A percentile compares a stretch with the other conserved stretches of the same genome.
These are phyloP conservation scores for Benthosema pterotum DNA, from an alignment of 2,797 vertebrate genomes.

Conservation along the genomic window DNA sequence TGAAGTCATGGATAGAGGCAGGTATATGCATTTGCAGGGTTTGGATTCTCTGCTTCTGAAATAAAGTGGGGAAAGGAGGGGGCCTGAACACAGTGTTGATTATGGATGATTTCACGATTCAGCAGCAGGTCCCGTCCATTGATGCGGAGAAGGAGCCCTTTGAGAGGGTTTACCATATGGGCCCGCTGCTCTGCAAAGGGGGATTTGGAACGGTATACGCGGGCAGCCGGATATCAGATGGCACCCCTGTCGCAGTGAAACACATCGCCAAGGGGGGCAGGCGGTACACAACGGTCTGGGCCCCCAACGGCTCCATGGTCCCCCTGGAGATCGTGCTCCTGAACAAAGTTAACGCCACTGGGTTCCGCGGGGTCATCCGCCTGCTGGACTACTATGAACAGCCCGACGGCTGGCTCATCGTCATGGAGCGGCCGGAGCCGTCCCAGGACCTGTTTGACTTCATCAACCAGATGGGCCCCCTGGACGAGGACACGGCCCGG, in stretches of 20 bases:
- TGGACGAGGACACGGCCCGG: conserved; percentile 91
- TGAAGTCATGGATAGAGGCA: no score
- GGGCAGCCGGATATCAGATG: conserved; percentile 89
- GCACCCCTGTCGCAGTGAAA: conserved; percentile 93
- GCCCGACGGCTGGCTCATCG: conserved; percentile 91
- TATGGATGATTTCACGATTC: conserved; percentile 66
- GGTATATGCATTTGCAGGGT: no score
- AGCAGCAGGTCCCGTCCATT: no score
- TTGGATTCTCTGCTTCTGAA: no score
- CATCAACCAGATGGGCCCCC: conserved; percentile 94
- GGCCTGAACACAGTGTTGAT: no score
- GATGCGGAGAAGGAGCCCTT: conserved; percentile 88
- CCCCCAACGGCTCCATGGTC: conserved; percentile 90
- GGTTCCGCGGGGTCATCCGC: conserved; percentile 92
- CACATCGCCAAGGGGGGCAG: conserved; percentile 93
- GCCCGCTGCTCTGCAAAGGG: conserved; percentile 92
- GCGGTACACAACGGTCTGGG: conserved; percentile 89
- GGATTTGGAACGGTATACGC: conserved; percentile 96
- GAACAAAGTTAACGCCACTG: conserved; percentile 89
- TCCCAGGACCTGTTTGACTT: conserved; percentile 97
- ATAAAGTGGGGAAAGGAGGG: no score
- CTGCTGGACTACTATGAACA: conserved; percentile 96
- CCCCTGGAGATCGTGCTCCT: conserved; percentile 93
- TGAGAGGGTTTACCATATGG: conserved; percentile 94
- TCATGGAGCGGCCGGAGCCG: conserved; percentile 94